Evolutionary conservation across 2,797 vertebrate genomes (phyloP), one percentile per base, ranked within the genome.

Genomic region (Mormyrops attenuatus): DNA sequence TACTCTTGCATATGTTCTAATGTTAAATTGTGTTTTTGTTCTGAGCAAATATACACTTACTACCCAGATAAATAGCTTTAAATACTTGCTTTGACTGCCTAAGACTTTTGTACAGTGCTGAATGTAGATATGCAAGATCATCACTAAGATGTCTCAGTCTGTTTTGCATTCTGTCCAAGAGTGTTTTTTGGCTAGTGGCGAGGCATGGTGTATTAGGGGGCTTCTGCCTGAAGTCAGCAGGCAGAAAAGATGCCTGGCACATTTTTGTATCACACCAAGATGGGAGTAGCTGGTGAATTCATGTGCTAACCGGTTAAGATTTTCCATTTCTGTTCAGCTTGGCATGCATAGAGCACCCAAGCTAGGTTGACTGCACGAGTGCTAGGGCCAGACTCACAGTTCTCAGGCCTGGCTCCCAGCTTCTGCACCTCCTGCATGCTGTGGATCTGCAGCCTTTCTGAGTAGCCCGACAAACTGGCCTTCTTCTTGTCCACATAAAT

Each of bases 401-500:
- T 97, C 92, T 99, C 97, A 82, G 97, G 96, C 93, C 95, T 97
- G 85, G 93, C 93, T 93, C 98, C 98, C 92, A 99, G 94, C 91
- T 98, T 96, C 93, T 95, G 96, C 9, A 99, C 95, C 0, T 95
- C 93, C 90, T 97, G 94, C 97, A 99, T 98, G 93, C 96, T 98
- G 90, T 97, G 96, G 92, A 98, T 95, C 92, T 97, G 95, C 89
- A 99, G 89, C 0, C 94, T 94, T 89, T 96, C 96, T 88, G 98
- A 96, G 94, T 96, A 99, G 89, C 97, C 97, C 0, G 95, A 94
- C 93, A 95, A 96, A 94, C 88, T 97, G 90, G 97, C 44, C 49
- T 92, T 95, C 95, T 96, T 99, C 90, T 96, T 96, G 93, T 98
- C 98, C 93, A 99, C 97, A n/a, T 96, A 98, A 94, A 99, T 97